A percentile compares a stretch with the other conserved stretches of the same genome.
Evolutionary conservation across 1,140 invertebrate species (phyloP).

Genomic region (Drosophila pachea): DNA sequence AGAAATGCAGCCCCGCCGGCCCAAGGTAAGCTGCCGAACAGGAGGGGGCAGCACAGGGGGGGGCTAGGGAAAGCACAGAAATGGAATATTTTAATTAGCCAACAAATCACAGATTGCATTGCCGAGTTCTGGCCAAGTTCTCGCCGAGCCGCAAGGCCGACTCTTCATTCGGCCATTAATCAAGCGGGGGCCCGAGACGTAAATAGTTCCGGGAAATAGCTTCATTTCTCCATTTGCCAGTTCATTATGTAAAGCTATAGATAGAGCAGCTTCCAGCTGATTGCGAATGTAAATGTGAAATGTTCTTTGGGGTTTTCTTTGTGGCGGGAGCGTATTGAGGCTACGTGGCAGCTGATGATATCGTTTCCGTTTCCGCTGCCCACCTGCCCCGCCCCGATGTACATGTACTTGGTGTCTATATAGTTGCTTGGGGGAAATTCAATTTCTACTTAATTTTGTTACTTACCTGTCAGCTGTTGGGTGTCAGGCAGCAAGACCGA

Average conservation of each 20-base stretch:
- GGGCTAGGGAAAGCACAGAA: too few relatives aligned
- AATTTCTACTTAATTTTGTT: too few relatives aligned
- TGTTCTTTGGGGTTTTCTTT: slow-evolving; percentile 24
- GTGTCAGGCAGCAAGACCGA: neutral
- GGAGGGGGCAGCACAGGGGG: too few relatives aligned
- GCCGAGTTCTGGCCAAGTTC: too few relatives aligned
- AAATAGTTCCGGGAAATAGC: slow-evolving; percentile 7
- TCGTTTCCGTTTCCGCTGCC: slow-evolving; percentile 37
- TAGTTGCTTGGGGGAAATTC: too few relatives aligned
- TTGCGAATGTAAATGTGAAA: slow-evolving; percentile 58
- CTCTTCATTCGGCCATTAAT: slow-evolving; percentile 4
- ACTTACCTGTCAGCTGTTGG: slow-evolving; percentile 3
- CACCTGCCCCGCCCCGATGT: too few relatives aligned
- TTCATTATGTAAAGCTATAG: neutral
- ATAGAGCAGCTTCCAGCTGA: neutral
- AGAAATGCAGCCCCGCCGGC: too few relatives aligned
- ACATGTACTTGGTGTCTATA: too few relatives aligned
- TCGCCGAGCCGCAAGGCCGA: too few relatives aligned
- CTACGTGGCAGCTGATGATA: slow-evolving; percentile 25
- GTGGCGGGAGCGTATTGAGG: slow-evolving; percentile 7
- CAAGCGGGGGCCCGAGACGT: neutral
- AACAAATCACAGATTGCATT: too few relatives aligned
- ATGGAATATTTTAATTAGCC: too few relatives aligned
- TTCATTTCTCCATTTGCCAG: slow-evolving; percentile 10
- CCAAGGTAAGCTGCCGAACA: too few relatives aligned